phyloP scores from a whole-genome alignment of 2,888 invertebrate genomes.

The Lampropteryx suffumata region DNA sequence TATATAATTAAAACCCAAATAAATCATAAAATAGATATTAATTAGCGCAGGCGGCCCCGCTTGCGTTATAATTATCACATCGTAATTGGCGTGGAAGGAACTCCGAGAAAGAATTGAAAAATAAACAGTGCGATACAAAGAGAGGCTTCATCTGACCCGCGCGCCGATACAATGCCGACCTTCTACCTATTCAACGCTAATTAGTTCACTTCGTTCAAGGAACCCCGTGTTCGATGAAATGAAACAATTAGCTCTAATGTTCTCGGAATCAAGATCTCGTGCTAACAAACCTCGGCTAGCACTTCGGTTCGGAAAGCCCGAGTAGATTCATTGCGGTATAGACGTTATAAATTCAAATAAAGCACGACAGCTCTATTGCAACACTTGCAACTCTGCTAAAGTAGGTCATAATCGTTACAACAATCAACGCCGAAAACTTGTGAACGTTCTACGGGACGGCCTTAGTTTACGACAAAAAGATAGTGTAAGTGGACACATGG shows the following conservation, averaged over 20 bases:
- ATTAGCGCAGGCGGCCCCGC: conserved; percentile 42
- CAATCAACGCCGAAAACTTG: conserved; percentile 66
- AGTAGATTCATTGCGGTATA: conserved; percentile 23
- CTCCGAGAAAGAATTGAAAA: conserved; percentile 64
- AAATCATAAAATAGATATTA: conserved; percentile 47
- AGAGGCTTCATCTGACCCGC: conserved; percentile 66
- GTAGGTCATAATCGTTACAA: conserved; percentile 70
- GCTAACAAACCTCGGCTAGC: conserved; percentile 32
- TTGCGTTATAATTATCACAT: conserved; percentile 59
- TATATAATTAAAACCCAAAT: conserved; percentile 24
- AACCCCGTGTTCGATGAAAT: conserved; percentile 57
- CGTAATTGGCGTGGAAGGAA: conserved; percentile 57
- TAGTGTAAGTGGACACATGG: conserved; percentile 61
- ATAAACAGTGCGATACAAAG: conserved; percentile 73
- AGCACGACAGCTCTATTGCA: conserved; percentile 51
- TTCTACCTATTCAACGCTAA: conserved; percentile 64
- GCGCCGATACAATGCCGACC: conserved; percentile 64
- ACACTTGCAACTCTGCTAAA: conserved; percentile 52
- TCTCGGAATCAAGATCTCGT: conserved; percentile 42
- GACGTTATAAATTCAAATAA: conserved; percentile 52
- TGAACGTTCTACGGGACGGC: conserved; percentile 40
- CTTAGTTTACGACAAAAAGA: conserved; percentile 43
- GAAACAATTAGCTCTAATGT: conserved; percentile 53
- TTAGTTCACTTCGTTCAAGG: conserved; percentile 69
- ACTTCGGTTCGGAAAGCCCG: conserved; percentile 27